Evolutionary conservation across 2,113 vertebrate genomes (phyloP).

Genomic region (Campylomormyrus numenius): DNA sequence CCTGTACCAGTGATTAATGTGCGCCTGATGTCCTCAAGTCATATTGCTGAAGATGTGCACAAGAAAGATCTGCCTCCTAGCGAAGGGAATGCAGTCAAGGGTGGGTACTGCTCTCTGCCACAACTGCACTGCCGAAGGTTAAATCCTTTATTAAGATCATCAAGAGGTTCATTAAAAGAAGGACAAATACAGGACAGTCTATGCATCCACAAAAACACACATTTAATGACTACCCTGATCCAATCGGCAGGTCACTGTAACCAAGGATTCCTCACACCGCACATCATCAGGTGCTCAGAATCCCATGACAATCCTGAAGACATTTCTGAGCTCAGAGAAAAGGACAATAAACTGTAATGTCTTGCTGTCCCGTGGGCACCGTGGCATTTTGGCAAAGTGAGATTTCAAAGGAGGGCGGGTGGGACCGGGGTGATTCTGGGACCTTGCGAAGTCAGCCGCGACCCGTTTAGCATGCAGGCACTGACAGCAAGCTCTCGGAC

Average conservation of each 20-base stretch:
- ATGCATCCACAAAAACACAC: background rate
- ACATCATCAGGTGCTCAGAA: background rate
- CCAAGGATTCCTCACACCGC: background rate
- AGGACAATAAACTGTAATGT: background rate
- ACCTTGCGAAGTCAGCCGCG: background rate
- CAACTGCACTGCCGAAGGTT: background rate
- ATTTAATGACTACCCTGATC: background rate
- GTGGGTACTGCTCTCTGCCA: background rate
- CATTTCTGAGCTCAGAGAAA: background rate
- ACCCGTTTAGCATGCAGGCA: background rate
- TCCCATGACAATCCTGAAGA: background rate
- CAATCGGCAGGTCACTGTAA: background rate
- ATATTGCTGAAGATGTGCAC: background rate
- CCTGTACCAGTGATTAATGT: background rate
- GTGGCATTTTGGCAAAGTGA: background rate
- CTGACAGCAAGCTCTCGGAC: background rate
- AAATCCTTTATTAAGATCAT: background rate
- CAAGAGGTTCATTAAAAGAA: background rate
- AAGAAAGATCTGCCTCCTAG: background rate
- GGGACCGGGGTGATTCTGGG: background rate
- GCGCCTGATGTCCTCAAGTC: background rate
- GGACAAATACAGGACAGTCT: background rate
- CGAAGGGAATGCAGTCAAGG: background rate
- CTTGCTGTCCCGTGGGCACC: background rate
- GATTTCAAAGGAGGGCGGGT: background rate